Percentiles rank a stretch among this genome's conserved stretches.
Evolutionary conservation across 2,797 vertebrate species (phyloP).

Genomic region (Pseudochirops corinnae): DNA sequence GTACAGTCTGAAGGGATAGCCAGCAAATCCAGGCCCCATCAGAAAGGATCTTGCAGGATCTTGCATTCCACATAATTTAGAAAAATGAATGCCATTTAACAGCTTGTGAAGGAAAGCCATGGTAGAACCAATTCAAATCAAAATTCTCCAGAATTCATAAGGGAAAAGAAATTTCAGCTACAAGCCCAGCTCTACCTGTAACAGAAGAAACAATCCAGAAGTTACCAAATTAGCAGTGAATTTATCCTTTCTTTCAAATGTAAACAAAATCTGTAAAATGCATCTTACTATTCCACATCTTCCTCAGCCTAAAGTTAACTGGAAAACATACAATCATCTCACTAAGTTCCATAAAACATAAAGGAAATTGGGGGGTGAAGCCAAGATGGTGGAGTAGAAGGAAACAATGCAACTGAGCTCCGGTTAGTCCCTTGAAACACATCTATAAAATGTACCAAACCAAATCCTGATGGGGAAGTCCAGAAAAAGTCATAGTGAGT

Average conservation of each 20-base stretch:
- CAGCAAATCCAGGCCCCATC: conserved; percentile 32
- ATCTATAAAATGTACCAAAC: background rate
- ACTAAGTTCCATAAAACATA: background rate
- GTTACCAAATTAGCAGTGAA: conserved; percentile 45
- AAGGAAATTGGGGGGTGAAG: background rate
- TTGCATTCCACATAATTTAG: conserved; percentile 52
- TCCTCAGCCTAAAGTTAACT: background rate
- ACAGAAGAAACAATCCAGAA: conserved; percentile 61
- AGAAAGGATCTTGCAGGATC: conserved; percentile 38
- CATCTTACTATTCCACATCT: background rate
- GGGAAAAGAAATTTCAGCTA: conserved; percentile 40
- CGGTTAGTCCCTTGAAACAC: background rate
- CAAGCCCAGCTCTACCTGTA: conserved; percentile 70
- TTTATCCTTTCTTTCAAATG: conserved; percentile 1
- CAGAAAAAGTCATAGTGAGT: background rate
- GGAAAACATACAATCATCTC: background rate
- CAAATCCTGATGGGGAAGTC: background rate
- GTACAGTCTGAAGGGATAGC: conserved; percentile 57
- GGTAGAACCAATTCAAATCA: conserved; percentile 24
- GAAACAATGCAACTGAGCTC: background rate
- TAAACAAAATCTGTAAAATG: background rate
- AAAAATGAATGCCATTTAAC: conserved; percentile 30
- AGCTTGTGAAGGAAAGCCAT: conserved; percentile 77
- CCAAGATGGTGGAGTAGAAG: background rate
- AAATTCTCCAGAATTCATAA: conserved; percentile 41